Evolutionary conservation across 2,888 invertebrate genomes (phyloP), one percentile per base, ranked within the genome.

Genomic region (Andrena bicolor): DNA sequence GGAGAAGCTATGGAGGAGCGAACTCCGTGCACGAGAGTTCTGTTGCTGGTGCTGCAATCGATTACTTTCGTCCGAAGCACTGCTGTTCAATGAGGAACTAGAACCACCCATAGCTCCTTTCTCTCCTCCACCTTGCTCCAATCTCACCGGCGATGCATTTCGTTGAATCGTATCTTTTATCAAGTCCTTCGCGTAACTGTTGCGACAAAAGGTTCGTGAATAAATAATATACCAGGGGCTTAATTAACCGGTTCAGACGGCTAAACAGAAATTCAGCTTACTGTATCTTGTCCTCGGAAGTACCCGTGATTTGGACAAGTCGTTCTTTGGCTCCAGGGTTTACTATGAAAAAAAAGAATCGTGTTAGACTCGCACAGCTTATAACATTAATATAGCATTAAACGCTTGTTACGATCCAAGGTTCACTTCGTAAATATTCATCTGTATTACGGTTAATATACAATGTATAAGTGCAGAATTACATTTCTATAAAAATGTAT

Each of bases 131-230:
- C 94, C 91, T 85, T 95, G 95, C 90, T 97, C 96, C 89, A 96
- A 94, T 89, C 97, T 96, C 89, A 98, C 97, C 71, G 98, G 98
- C 69, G 98, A 99, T 89, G 98, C 98, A 95, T 99, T 99, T 92
- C 98, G 96, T 86, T 98, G 96, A 92, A 99, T 99, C 86, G 99
- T 99, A 93, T 99, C 98, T 93, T 98, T 98, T 93, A 99, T 99
- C 93, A 99, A 95, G 94, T 97, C 97, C 94, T 98, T 98, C 58
- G 99, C 99, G 94, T 97, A 97, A 92, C 98, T 98, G 90, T 6
- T 49, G 70, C 5, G 58, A 61, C 32, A 13, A 41, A 81, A 48
- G 30, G 41, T 77, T 20, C 20, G 70, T 10, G 66, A n/a, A 5
- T 63, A 28, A 26, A n/a, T 64, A 58, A 56, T 13, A 30, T 20